Evolutionary conservation across 2,113 vertebrate genomes (phyloP).

Genomic region (Ptilonorhynchus violaceus): DNA sequence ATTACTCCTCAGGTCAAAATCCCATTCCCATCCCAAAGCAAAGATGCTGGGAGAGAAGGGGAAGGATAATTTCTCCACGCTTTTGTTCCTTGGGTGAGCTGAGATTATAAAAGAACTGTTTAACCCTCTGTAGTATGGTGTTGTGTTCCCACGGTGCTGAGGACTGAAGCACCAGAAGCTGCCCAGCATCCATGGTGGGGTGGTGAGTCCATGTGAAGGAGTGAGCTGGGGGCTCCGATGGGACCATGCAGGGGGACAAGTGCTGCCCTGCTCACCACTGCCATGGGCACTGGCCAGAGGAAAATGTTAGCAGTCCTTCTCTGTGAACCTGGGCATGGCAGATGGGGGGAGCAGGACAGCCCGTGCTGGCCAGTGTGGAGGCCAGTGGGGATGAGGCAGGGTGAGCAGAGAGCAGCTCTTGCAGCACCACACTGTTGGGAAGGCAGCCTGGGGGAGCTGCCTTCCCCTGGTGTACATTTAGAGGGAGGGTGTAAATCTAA

Average conservation of each 20-base stretch:
- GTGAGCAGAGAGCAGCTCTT: neutral
- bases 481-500: constrained; percentile 71
- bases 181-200: neutral
- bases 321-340: neutral
- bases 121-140: neutral
- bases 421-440: neutral
- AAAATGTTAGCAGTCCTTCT: neutral
- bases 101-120: neutral
- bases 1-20: neutral
- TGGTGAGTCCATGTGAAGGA: neutral
- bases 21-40: neutral
- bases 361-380: neutral
- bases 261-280: neutral
- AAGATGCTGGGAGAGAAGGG: neutral
- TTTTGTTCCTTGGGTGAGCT: neutral
- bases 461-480: constrained; percentile 35
- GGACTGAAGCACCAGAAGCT: neutral
- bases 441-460: constrained; percentile 44
- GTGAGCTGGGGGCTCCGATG: neutral
- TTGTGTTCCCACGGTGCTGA: neutral
- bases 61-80: neutral
- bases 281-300: neutral
- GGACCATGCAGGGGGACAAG: fast-evolving
- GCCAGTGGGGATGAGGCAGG: neutral
- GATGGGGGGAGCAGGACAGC: neutral